A percentile compares a stretch with the other conserved stretches of the same genome.
Conservation (phyloP, 2,888 invertebrate genomes). For the Eupithecia vulgata region DNA sequence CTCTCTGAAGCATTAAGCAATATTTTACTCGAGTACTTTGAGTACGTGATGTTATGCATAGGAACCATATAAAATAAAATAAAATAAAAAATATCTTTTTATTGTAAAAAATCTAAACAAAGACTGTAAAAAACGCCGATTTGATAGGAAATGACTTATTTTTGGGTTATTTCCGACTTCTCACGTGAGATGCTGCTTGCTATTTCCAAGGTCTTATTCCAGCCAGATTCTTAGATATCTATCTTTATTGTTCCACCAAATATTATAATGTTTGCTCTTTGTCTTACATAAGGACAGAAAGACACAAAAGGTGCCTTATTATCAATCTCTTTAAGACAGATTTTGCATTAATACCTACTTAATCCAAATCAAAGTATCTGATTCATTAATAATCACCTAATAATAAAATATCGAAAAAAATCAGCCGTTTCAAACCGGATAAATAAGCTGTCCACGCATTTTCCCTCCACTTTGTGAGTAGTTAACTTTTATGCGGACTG, state of each 20-base stretch:
- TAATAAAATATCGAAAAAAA: not conserved
- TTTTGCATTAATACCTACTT: not conserved
- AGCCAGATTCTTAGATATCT: too few relatives aligned
- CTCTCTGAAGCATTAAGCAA: not conserved
- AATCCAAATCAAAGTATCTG: not conserved
- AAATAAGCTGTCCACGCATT: slow-evolving; percentile 46
- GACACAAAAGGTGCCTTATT: not conserved
- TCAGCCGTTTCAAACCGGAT: slow-evolving; percentile 19
- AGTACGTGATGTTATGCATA: not conserved
- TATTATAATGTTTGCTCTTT: too few relatives aligned
- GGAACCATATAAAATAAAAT: too few relatives aligned
- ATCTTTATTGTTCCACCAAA: too few relatives aligned
- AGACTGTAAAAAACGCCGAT: not conserved
- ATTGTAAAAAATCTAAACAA: not conserved
- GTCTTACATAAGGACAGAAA: not conserved
- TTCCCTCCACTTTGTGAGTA: slow-evolving; percentile 45
- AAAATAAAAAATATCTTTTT: too few relatives aligned
- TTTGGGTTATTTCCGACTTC: not conserved
- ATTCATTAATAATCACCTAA: not conserved
- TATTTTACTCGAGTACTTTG: not conserved
- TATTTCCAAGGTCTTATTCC: too few relatives aligned
- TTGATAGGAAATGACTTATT: not conserved
- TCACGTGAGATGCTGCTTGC: too few relatives aligned
- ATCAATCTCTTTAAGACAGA: not conserved
- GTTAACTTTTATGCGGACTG: slow-evolving; percentile 55